These are phyloP conservation scores for Cotesia chilonis DNA, from an alignment of 1,140 invertebrate species.

Conservation along the genomic window DNA sequence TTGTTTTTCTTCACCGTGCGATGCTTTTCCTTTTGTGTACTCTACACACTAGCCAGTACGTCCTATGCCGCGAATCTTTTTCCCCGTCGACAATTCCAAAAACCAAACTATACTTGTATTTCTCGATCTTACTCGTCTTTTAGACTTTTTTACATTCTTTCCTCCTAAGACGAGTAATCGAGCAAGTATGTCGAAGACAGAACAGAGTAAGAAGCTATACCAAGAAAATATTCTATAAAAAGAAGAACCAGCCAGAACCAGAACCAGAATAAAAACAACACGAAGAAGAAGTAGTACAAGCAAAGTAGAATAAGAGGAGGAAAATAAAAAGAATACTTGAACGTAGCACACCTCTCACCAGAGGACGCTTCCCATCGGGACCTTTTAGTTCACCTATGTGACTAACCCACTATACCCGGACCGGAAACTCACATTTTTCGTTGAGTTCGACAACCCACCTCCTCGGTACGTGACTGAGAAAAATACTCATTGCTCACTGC, in stretches of 20 bases:
- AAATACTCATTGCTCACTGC: constrained; percentile 7
- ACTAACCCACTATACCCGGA: too few relatives aligned
- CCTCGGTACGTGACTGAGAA: constrained; percentile 5
- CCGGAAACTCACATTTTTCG: constrained; percentile 19
- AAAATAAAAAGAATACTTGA: too few relatives aligned
- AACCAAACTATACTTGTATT: too few relatives aligned
- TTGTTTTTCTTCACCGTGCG: constrained; percentile 39
- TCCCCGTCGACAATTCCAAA: not conserved
- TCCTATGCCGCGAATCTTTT: too few relatives aligned
- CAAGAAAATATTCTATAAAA: not conserved
- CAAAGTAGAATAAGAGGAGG: too few relatives aligned
- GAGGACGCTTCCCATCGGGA: constrained; percentile 24
- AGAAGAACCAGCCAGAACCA: not conserved
- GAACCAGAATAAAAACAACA: too few relatives aligned
- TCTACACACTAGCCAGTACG: too few relatives aligned
- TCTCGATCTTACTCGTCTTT: not conserved
- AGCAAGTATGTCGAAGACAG: not conserved
- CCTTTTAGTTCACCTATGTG: constrained; percentile 16
- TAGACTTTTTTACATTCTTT: constrained; percentile 6
- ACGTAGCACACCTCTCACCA: not conserved
- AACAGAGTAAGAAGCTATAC: not conserved
- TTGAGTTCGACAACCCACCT: not conserved
- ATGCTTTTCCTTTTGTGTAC: not conserved
- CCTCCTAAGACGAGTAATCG: not conserved
- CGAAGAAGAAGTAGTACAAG: not conserved